Percentiles rank a stretch among this genome's conserved stretches.
These are phyloP conservation scores for Biston betularia DNA, from an alignment of 2,888 invertebrate species.

Conservation along the genomic window DNA sequence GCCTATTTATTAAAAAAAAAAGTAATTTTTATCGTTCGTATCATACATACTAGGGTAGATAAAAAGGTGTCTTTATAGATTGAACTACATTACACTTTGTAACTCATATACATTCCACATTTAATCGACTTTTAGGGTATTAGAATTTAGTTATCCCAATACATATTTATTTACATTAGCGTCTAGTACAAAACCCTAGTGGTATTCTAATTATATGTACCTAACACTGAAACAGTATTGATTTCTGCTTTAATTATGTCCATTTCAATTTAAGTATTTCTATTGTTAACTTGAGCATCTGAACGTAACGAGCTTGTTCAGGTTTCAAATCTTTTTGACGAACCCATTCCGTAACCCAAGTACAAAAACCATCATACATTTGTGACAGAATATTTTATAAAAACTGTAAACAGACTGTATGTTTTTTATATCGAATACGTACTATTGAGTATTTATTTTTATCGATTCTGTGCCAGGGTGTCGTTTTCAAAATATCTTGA, in stretches of 20 bases:
- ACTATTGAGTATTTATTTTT: too few relatives aligned
- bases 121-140: constrained; percentile 32
- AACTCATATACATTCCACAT: constrained; percentile 46
- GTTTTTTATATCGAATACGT: too few relatives aligned
- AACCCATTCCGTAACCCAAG: too few relatives aligned
- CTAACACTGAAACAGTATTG: constrained; percentile 41
- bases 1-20: too few relatives aligned
- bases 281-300: constrained; percentile 9
- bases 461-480: too few relatives aligned
- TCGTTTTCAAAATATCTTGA: too few relatives aligned
- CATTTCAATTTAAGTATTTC: constrained; percentile 16
- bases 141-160: constrained; percentile 34
- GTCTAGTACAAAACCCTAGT: constrained; percentile 29
- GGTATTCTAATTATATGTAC: constrained; percentile 27
- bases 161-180: constrained; percentile 34
- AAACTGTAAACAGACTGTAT: too few relatives aligned
- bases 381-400: too few relatives aligned
- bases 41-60: too few relatives aligned
- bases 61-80: neutral
- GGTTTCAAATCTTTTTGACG: neutral
- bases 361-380: too few relatives aligned
- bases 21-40: too few relatives aligned
- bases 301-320: constrained; percentile 13
- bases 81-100: constrained; percentile 9
- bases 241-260: constrained; percentile 43